A percentile compares a stretch with the other conserved stretches of the same genome.
Evolutionary conservation across 2,888 invertebrate genomes (phyloP).

Genomic region (Nomada ruficornis): DNA sequence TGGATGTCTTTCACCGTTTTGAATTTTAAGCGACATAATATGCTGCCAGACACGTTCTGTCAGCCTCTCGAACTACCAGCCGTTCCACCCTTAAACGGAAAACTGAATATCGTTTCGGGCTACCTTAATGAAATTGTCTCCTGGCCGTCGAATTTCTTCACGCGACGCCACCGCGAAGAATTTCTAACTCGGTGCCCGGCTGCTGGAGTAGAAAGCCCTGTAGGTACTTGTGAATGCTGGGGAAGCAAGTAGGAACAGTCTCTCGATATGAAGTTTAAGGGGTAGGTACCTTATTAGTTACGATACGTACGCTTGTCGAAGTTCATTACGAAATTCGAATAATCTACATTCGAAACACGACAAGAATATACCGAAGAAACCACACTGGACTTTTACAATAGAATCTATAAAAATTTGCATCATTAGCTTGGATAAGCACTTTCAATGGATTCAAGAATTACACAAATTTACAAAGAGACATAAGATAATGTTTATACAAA

Average conservation of each 20-base stretch:
- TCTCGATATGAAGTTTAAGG: not conserved
- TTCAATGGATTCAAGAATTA: too few relatives aligned
- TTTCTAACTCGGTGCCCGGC: not conserved
- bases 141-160: slow-evolving; percentile 38
- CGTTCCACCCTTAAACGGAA: slow-evolving; percentile 41
- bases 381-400: too few relatives aligned
- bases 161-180: not conserved
- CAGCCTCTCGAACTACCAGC: slow-evolving; percentile 66
- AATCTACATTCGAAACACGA: too few relatives aligned
- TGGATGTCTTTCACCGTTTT: slow-evolving; percentile 74
- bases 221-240: not conserved
- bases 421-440: too few relatives aligned
- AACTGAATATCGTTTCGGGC: slow-evolving; percentile 43
- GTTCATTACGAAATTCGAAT: too few relatives aligned
- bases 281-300: not conserved
- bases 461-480: too few relatives aligned
- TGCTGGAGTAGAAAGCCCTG: not conserved
- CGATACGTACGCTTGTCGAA: too few relatives aligned
- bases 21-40: slow-evolving; percentile 75
- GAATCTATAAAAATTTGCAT: too few relatives aligned
- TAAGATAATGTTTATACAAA: too few relatives aligned
- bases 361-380: too few relatives aligned
- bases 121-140: slow-evolving; percentile 48
- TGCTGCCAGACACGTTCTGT: slow-evolving; percentile 67
- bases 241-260: too few relatives aligned